Conservation (phyloP, 2,888 invertebrate species). For the Rhodophaea formosa region DNA sequence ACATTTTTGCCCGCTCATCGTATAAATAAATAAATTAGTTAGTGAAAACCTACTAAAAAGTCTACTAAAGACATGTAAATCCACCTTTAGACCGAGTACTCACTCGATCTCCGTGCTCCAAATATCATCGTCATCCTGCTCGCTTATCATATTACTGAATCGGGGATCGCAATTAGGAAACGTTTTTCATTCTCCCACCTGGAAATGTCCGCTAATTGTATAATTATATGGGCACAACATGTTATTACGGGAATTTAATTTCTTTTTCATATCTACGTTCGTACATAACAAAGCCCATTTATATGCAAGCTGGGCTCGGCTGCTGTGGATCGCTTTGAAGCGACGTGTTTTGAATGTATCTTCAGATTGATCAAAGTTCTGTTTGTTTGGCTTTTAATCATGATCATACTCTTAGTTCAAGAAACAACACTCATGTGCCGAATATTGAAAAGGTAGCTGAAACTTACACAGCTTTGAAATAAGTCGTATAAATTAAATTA, state of each 20-base stretch:
- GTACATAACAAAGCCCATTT: neutral
- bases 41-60: too few relatives aligned
- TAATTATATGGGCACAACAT: neutral
- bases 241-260: neutral
- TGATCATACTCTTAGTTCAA: neutral
- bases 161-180: neutral
- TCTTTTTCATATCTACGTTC: constrained; percentile 2
- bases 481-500: neutral
- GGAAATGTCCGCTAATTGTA: constrained; percentile 6
- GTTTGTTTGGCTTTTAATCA: neutral
- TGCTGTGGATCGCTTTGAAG: constrained; percentile 8
- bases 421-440: neutral
- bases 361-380: constrained; percentile 2
- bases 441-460: neutral
- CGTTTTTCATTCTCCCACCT: constrained; percentile 7
- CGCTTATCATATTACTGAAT: constrained; percentile 23
- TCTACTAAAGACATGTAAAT: too few relatives aligned
- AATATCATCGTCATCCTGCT: constrained; percentile 49
- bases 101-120: constrained; percentile 61
- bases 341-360: constrained; percentile 14
- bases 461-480: neutral
- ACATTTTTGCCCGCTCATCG: too few relatives aligned
- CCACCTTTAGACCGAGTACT: constrained; percentile 42
- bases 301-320: neutral
- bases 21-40: too few relatives aligned